Evolutionary conservation across 2,113 vertebrate species (phyloP).

Genomic region (Lepus europaeus): DNA sequence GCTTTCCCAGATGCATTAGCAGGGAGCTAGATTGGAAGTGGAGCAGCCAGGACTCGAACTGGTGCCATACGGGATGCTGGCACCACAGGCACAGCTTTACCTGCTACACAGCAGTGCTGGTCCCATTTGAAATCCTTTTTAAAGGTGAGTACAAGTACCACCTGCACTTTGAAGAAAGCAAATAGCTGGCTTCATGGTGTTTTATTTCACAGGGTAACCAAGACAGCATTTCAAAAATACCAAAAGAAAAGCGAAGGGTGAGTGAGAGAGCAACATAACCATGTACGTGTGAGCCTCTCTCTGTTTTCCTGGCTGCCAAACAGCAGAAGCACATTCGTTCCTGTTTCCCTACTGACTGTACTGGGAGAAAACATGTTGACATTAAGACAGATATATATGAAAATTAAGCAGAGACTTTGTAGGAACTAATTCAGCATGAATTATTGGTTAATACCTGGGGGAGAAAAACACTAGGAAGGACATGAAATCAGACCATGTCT

Average conservation of each 20-base stretch:
- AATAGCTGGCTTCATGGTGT: background rate
- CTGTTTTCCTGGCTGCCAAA: background rate
- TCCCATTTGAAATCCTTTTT: background rate
- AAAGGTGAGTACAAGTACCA: background rate
- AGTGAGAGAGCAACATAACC: background rate
- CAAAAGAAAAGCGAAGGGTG: background rate
- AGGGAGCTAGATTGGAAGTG: too few species aligned
- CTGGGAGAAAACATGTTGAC: background rate
- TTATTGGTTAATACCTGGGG: constrained; percentile 11
- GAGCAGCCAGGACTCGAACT: too few species aligned
- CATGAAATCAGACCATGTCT: background rate
- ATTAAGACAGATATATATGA: background rate
- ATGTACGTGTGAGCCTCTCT: background rate
- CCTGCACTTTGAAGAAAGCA: constrained; percentile 10
- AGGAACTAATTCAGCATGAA: constrained; percentile 14
- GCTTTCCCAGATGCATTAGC: too few species aligned
- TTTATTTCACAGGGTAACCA: background rate
- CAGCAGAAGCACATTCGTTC: background rate
- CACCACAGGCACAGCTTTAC: too few species aligned
- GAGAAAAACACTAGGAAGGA: background rate
- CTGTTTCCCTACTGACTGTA: background rate
- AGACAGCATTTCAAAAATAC: background rate
- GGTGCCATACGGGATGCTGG: too few species aligned
- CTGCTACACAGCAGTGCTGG: too few species aligned
- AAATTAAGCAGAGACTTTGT: background rate